A percentile compares a stretch with the other conserved stretches of the same genome.
Conservation (phyloP, 2,113 vertebrate species). For the Cyrtonyx montezumae region DNA sequence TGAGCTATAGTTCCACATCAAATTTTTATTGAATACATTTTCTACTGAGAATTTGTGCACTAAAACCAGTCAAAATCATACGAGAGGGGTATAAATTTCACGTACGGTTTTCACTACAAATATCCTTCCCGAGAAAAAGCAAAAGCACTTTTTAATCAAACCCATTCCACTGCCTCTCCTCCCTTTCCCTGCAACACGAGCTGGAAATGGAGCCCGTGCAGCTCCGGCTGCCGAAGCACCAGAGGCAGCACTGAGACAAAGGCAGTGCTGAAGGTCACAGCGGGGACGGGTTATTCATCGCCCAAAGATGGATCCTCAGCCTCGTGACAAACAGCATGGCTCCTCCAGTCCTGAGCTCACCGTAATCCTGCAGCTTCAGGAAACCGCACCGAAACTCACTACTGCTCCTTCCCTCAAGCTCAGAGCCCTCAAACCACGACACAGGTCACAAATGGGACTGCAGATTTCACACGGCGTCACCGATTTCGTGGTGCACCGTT, state of each 20-base stretch:
- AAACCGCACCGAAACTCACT: background rate
- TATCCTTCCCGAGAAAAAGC: constrained; percentile 36
- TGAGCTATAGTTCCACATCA: constrained; percentile 77
- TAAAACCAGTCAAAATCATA: constrained; percentile 75
- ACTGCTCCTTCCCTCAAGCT: background rate
- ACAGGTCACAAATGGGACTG: background rate
- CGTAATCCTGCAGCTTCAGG: rapidly evolving
- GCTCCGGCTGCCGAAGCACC: background rate
- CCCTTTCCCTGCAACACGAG: background rate
- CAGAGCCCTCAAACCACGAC: background rate
- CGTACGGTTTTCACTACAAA: constrained; percentile 51
- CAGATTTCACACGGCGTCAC: background rate
- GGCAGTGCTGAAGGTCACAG: background rate
- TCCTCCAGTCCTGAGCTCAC: background rate
- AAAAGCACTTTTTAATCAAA: constrained; percentile 43
- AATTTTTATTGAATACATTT: constrained; percentile 81
- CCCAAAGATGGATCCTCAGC: background rate
- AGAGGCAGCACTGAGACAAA: background rate
- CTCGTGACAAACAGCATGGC: background rate
- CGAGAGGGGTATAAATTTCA: constrained; percentile 74
- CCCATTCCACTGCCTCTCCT: background rate
- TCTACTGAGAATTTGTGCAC: constrained; percentile 76
- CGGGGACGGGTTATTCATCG: background rate
- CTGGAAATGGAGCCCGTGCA: background rate
- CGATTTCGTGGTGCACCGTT: background rate